These are phyloP conservation scores for Ormyrus thymus DNA, from an alignment of 2,888 invertebrate species.

Conservation along the genomic window DNA sequence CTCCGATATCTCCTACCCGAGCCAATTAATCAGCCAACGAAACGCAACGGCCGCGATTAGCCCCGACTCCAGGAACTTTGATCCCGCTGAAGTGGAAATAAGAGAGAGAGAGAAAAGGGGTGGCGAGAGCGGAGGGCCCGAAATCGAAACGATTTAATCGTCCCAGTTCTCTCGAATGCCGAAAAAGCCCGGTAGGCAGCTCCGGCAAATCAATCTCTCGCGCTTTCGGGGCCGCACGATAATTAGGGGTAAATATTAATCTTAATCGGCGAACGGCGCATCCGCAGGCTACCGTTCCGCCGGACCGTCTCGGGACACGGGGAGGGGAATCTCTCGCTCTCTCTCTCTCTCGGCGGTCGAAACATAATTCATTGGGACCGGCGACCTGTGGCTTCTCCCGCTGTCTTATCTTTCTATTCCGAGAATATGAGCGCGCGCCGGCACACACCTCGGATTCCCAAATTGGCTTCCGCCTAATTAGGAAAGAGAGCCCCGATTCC, in stretches of 20 bases:
- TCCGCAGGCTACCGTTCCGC: conserved; percentile 53
- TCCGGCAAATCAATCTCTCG: conserved; percentile 45
- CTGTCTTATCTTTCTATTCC: conserved; percentile 59
- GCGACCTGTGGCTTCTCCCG: conserved; percentile 51
- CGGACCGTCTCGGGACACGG: neutral
- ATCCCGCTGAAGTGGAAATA: neutral
- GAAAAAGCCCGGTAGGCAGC: conserved; percentile 49
- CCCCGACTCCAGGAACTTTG: too few species aligned
- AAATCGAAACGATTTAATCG: conserved; percentile 32
- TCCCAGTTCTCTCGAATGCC: neutral
- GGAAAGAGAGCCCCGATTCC: conserved; percentile 19
- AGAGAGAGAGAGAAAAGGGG: too few species aligned
- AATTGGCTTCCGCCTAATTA: conserved; percentile 58
- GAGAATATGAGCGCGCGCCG: conserved; percentile 44
- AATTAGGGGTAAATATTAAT: conserved; percentile 67
- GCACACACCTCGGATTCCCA: conserved; percentile 31
- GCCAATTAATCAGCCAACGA: too few species aligned
- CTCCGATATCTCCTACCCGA: too few species aligned
- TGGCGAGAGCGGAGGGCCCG: too few species aligned
- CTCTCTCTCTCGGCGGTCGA: conserved; percentile 27
- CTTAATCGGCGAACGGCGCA: conserved; percentile 57
- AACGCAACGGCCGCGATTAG: too few species aligned
- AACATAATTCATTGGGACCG: neutral
- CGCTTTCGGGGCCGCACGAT: conserved; percentile 43
- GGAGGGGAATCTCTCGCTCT: neutral